These are phyloP conservation scores for Papilio elwesi DNA, from an alignment of 2,888 invertebrate species.

Conservation along the genomic window DNA sequence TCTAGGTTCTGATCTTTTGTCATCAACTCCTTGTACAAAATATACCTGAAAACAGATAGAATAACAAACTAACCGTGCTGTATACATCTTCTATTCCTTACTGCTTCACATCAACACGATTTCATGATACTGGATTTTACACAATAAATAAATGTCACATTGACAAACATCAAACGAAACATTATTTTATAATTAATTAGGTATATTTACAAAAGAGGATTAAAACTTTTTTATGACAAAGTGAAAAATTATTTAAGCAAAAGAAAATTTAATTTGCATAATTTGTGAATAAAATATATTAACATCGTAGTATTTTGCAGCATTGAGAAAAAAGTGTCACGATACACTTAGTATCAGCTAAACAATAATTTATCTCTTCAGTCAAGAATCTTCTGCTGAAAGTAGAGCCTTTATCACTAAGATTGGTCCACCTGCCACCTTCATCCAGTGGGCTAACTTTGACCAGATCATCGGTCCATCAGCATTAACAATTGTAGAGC, in stretches of 20 bases:
- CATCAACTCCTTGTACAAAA: slow-evolving; percentile 86
- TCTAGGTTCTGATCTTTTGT: slow-evolving; percentile 86
- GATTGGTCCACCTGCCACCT: no score
- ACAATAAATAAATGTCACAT: not conserved
- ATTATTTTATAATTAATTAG: not conserved
- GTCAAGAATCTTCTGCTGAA: no score
- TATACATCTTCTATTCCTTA: slow-evolving; percentile 55
- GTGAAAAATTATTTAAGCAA: not conserved
- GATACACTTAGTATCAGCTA: no score
- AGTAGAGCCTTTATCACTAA: no score
- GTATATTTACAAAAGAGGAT: not conserved
- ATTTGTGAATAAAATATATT: no score
- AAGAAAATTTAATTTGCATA: not conserved
- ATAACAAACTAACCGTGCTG: slow-evolving; percentile 57
- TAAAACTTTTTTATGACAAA: not conserved
- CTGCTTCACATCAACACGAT: slow-evolving; percentile 21
- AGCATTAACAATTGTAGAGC: no score
- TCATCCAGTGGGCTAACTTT: no score
- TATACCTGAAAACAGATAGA: slow-evolving; percentile 75
- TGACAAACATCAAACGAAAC: slow-evolving; percentile 1
- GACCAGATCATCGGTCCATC: no score
- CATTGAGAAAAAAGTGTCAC: no score
- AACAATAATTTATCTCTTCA: no score
- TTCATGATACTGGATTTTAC: slow-evolving; percentile 20
- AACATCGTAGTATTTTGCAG: no score